phyloP scores from a whole-genome alignment of 2,797 vertebrate genomes.

The Gymnoscopelus microlampas region DNA sequence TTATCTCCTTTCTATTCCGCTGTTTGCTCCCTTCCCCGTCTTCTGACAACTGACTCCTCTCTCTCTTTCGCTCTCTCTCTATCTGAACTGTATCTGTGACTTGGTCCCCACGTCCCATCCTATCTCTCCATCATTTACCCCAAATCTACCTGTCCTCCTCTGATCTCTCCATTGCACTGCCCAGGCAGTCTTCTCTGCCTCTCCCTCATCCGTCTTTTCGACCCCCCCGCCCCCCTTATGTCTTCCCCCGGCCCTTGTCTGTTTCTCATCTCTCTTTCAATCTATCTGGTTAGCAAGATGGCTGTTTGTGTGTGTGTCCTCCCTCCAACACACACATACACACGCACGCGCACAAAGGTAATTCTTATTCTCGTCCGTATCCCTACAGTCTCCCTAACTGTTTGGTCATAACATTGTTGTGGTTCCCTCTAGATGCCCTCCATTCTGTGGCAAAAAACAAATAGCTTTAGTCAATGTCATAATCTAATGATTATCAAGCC shows the following conservation, averaged over 20 bases:
- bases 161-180: constrained; percentile 49
- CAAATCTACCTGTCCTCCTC: constrained; percentile 46
- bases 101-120: constrained; percentile 44
- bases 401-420: background rate
- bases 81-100: constrained; percentile 45
- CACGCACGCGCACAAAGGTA: no score
- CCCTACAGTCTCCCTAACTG: no score
- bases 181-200: constrained; percentile 32
- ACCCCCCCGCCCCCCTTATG: constrained; percentile 53
- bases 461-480: no score
- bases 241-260: constrained; percentile 51
- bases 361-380: no score
- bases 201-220: constrained; percentile 57
- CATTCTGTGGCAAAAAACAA: background rate
- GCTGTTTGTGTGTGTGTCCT: constrained; percentile 30
- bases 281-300: constrained; percentile 51
- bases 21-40: constrained; percentile 20
- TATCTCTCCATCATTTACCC: constrained; percentile 65
- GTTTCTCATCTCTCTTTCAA: constrained; percentile 49
- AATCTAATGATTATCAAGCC: no score
- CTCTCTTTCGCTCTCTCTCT: constrained; percentile 34
- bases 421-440: background rate
- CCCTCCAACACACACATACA: background rate
- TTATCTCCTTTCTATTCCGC: constrained; percentile 15
- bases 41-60: constrained; percentile 20